Evolutionary conservation across 2,113 vertebrate species (phyloP).

Genomic region (Misgurnus anguillicaudatus): DNA sequence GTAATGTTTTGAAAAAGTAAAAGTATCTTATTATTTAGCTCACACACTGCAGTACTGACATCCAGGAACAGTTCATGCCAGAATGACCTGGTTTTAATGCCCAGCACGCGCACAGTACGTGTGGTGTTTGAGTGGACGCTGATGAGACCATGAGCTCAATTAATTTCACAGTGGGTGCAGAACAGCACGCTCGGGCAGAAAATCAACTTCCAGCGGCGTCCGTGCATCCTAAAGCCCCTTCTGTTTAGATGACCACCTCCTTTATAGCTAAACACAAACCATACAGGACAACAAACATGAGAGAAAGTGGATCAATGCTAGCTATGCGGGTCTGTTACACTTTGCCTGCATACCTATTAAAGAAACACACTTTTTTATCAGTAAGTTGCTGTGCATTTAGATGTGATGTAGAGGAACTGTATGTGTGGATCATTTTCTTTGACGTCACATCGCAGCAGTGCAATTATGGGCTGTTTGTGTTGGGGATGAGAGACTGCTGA

Average conservation of each 20-base stretch:
- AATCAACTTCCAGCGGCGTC: conserved; percentile 29
- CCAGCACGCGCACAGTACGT: conserved; percentile 36
- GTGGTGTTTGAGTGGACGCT: conserved; percentile 56
- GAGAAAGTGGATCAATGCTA: neutral
- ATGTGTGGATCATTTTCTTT: neutral
- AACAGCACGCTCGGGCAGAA: conserved; percentile 46
- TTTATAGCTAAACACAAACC: neutral
- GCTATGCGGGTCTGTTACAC: no score
- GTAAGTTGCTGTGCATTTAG: no score
- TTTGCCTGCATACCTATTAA: no score
- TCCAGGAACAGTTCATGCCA: conserved; percentile 54
- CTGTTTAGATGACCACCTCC: conserved; percentile 35
- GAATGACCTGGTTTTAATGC: conserved; percentile 52
- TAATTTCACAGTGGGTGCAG: conserved; percentile 75
- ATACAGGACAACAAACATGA: neutral
- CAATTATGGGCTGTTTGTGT: conserved; percentile 12
- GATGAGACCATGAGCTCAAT: conserved; percentile 72
- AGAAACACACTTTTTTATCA: no score
- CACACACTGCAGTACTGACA: conserved; percentile 17
- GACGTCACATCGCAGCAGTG: conserved; percentile 15
- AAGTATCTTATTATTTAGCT: neutral
- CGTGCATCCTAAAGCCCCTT: conserved; percentile 10
- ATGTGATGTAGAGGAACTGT: neutral
- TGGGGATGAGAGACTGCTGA: neutral
- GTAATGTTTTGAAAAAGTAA: neutral